These are phyloP conservation scores for Acrobasis consociella DNA, from an alignment of 2,888 invertebrate genomes.

Conservation along the genomic window DNA sequence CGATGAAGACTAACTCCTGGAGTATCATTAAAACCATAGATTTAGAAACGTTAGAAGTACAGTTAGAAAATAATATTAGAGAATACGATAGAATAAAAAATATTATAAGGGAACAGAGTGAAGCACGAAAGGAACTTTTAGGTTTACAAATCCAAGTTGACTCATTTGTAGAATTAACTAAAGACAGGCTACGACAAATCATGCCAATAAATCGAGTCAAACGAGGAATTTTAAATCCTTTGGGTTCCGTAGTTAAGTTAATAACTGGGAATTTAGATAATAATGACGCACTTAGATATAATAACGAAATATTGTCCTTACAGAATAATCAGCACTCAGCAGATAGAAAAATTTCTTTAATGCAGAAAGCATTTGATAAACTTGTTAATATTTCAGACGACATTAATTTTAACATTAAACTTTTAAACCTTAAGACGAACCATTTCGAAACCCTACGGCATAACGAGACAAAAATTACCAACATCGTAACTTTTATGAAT, in stretches of 20 bases:
- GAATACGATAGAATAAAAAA: too few species aligned
- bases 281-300: neutral
- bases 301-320: neutral
- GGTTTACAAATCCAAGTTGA: neutral
- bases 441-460: neutral
- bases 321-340: neutral
- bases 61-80: neutral
- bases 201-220: neutral
- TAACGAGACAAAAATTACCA: too few species aligned
- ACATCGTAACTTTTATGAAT: too few species aligned
- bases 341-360: neutral
- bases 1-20: neutral
- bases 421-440: neutral
- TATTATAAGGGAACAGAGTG: too few species aligned
- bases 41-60: neutral
- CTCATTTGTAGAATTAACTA: neutral
- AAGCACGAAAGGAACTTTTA: neutral
- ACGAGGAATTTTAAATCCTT: neutral
- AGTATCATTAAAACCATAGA: neutral
- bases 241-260: neutral
- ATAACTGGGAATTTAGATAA: neutral
- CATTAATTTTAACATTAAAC: neutral
- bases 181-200: neutral
- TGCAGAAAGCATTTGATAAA: neutral
- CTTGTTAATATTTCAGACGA: neutral